Percentiles rank a stretch among this genome's conserved stretches.
These are phyloP conservation scores for Caenorhabditis imperialis DNA, from an alignment of 2,888 invertebrate species.

Conservation along the genomic window DNA sequence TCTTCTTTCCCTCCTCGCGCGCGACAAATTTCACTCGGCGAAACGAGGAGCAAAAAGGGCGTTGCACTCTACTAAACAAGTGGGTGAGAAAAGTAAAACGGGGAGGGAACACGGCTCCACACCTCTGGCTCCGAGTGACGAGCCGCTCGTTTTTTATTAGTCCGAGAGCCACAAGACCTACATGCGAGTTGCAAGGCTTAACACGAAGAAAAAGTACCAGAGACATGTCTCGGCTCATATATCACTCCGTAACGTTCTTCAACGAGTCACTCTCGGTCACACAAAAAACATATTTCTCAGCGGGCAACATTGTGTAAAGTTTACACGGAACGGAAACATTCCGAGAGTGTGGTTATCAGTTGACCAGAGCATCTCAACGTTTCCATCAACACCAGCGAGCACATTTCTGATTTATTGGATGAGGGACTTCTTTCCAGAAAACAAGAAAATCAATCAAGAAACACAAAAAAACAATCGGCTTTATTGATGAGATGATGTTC, in stretches of 20 bases:
- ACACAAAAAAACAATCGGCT: too few relatives aligned
- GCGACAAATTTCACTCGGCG: conserved; percentile 39
- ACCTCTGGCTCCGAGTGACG: conserved; percentile 13
- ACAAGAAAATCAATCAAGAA: too few relatives aligned
- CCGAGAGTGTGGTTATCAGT: conserved; percentile 39
- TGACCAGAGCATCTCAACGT: too few relatives aligned
- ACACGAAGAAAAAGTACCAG: neutral
- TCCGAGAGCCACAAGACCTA: neutral
- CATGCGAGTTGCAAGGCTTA: too few relatives aligned
- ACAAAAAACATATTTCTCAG: conserved; percentile 1
- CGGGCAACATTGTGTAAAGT: conserved; percentile 29
- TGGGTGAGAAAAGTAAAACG: neutral
- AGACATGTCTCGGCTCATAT: conserved; percentile 4
- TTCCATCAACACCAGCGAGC: too few relatives aligned
- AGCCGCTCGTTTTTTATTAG: conserved; percentile 5
- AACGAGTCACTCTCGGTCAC: neutral
- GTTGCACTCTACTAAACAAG: neutral
- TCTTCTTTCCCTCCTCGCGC: conserved; percentile 35
- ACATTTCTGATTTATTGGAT: too few relatives aligned
- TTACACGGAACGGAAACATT: conserved; percentile 13
- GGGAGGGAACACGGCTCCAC: conserved; percentile 8
- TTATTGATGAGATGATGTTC: too few relatives aligned
- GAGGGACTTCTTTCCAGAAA: too few relatives aligned
- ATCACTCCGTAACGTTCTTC: conserved; percentile 8
- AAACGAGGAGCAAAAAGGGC: conserved; percentile 22